phyloP scores from a whole-genome alignment of 2,888 invertebrate species.

The Chymomyza fuscimana region DNA sequence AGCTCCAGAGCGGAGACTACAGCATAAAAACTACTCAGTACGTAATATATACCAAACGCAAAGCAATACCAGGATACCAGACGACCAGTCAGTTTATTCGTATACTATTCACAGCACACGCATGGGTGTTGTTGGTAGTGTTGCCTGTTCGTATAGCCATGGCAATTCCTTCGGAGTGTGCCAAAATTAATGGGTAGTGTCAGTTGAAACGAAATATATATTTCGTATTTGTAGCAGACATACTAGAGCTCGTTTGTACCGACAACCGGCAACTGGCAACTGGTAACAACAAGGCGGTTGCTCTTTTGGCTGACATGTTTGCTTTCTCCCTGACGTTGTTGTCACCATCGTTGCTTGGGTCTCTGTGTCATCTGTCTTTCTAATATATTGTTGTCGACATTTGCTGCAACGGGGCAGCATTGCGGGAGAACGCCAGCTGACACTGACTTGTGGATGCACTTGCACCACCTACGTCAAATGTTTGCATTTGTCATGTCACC shows the following conservation, averaged over 20 bases:
- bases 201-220: constrained; percentile 59
- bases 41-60: constrained; percentile 50
- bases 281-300: constrained; percentile 16
- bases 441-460: not conserved
- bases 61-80: constrained; percentile 21
- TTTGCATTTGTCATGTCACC: constrained; percentile 36
- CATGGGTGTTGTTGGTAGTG: constrained; percentile 36
- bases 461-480: constrained; percentile 30
- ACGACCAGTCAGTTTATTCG: not conserved
- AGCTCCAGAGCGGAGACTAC: constrained; percentile 48
- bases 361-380: constrained; percentile 46
- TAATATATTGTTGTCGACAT: constrained; percentile 50
- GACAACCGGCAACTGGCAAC: not conserved
- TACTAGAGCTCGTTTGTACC: constrained; percentile 28
- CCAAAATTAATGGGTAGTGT: constrained; percentile 67
- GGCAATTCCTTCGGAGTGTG: constrained; percentile 32
- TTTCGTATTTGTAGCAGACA: constrained; percentile 36
- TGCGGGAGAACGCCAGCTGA: constrained; percentile 5
- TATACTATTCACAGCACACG: not conserved
- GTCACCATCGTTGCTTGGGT: constrained; percentile 9
- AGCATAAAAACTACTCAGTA: constrained; percentile 41
- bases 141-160: constrained; percentile 28
- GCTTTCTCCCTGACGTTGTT: constrained; percentile 18
- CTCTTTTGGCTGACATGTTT: constrained; percentile 23
- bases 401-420: constrained; percentile 24